Percentiles rank a stretch among this genome's conserved stretches.
phyloP scores from a whole-genome alignment of 2,113 vertebrate species.

The Oryzias melastigma region DNA sequence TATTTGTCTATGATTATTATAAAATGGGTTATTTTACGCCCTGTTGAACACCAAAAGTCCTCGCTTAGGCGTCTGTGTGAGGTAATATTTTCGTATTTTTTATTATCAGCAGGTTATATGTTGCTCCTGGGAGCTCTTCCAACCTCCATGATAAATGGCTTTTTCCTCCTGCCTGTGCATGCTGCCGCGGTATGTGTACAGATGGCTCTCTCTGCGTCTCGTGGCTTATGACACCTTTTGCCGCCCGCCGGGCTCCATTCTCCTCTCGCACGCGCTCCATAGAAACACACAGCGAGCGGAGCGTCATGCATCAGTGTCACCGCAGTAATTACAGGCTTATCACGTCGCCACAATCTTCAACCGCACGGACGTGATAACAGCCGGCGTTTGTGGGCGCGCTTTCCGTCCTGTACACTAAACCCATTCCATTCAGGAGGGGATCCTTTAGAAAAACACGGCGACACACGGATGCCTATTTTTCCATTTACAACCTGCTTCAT shows the following conservation, averaged over 20 bases:
- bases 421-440: too few relatives aligned
- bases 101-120: conserved; percentile 46
- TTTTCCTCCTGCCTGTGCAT: conserved; percentile 61
- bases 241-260: conserved; percentile 51
- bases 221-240: conserved; percentile 71
- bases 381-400: conserved; percentile 56
- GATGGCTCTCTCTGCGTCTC: conserved; percentile 70
- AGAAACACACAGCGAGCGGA: conserved; percentile 32
- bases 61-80: conserved; percentile 19
- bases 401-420: neutral
- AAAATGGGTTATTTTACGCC: conserved; percentile 53
- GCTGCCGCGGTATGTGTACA: conserved; percentile 53
- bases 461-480: too few relatives aligned
- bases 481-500: too few relatives aligned
- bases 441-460: too few relatives aligned
- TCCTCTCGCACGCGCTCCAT: conserved; percentile 17
- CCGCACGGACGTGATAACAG: conserved; percentile 61
- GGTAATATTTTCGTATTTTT: conserved; percentile 16
- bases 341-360: conserved; percentile 64
- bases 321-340: conserved; percentile 70
- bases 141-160: conserved; percentile 70
- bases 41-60: conserved; percentile 33
- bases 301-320: conserved; percentile 70
- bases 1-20: conserved; percentile 44
- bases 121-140: conserved; percentile 61